Base-by-base conservation (phyloP, 2,888 invertebrate genomes). In the Pseudococcus jackbeardsleyi region DNA sequence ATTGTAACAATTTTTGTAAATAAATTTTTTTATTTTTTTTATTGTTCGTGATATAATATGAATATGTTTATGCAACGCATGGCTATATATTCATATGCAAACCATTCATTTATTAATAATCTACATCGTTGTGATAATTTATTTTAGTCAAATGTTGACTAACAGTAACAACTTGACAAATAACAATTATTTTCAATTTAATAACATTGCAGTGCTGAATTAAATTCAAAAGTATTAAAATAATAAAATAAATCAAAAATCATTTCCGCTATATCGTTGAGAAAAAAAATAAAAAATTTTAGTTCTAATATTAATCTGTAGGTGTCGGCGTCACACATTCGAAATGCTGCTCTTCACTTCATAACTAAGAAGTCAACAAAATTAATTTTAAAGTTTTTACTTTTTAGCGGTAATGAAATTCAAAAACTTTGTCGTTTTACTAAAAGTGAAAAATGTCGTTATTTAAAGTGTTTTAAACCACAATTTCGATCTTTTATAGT, bases 1-100 rank as follows among this genome's bases (percentile, higher is more conserved):
- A 33, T 19, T 46, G 79, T 46, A 46, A 82, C 12, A 46, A 82
- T 82, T 82, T 82, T 82, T 82, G 79, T 82, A 82, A 82, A 82
- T 82, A 82, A 82, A 82, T 82, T 82, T 82, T 82, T 82, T 46
- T 46, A 46, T 77, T 19, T 33, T 82, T 82, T 82, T 82, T 46
- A 82, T 46, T 82, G 46, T 82, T 46, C 17, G 33, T 72, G 72
- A 15, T 72, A 72, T 33, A 8, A 33, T 72, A 72, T 33, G 33
- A 33, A 72, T 72, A 5, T 33, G 7, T 33, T 72, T 72, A 3
- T 64, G 22, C 64, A 3, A 22, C 11, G 22, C 11, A 22, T 22
- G 5, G 54, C 6, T 64, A 5, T 64, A 22, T 64, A 9, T 64
- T 64, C 64, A 64, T 64, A 64, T 22, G 22, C 19, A 59, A 64